Evolutionary conservation across 2,797 vertebrate species (phyloP), one percentile per base, ranked within the genome.

Genomic region (Hafferia zeledoni): DNA sequence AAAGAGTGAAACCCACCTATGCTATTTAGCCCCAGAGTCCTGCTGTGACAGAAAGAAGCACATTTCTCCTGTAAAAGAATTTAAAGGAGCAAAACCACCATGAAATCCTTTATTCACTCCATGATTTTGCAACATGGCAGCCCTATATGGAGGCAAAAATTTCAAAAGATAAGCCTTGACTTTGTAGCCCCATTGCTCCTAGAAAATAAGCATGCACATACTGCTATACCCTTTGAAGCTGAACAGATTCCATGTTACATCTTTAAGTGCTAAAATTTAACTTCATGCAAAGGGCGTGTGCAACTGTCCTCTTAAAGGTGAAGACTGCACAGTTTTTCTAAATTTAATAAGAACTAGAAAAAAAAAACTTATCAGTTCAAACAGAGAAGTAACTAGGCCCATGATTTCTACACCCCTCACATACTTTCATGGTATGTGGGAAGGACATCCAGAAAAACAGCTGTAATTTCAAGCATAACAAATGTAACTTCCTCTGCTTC

Each of bases 1-100:
- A 95, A 94, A 94, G 70, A 94, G 65, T 92, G 65, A 96, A 96
- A 94, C 91, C 93, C 96, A 94, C 85, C 94, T 96, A 96, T 76
- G 69, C 96, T 95, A 96, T 61, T 91, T 83, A 94, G 87, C 70
- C 95, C 94, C 94, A 37, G 67, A 89, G 79, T 94, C 90, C 95
- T 93, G 95, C 90, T 94, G 94, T 93, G 79, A 95, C 77, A 94
- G 85, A 95, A 96, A 93, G 89, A 78, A 94, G 91, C 53, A 69
- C 44, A 76, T 75, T 71, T 94, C 80, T 96, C 95, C 94, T 96
- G 95, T 85, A 94, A 95, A 94, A 94, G 91, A 96, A 93, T 69
- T 55, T 25, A 88, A 91, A 39, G 95, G 85, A 96, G 85, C 89
- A 95, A 95, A 90, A 88, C 17, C 10, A 69, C 76, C 71, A 55